phyloP scores from a whole-genome alignment of 2,888 invertebrate species.

The Escarpia spicata region DNA sequence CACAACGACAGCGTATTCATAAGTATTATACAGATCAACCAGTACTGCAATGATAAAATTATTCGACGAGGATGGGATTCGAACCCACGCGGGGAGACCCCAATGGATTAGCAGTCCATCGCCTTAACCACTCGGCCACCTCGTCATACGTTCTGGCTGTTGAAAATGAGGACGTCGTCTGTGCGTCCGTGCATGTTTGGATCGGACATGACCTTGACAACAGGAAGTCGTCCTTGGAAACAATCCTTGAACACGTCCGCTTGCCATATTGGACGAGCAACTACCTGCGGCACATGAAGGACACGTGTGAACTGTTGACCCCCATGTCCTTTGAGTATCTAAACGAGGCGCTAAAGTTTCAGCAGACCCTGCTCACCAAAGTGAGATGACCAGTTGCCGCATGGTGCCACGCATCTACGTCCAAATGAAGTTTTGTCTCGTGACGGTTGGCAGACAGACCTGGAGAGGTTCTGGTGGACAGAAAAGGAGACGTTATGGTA shows the following conservation, averaged over 20 bases:
- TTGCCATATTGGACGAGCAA: conserved; percentile 33
- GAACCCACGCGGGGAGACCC: too few relatives aligned
- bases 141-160: conserved; percentile 21
- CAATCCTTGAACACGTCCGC: conserved; percentile 28
- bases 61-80: too few relatives aligned
- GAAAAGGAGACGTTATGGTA: too few relatives aligned
- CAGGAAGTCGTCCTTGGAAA: conserved; percentile 24
- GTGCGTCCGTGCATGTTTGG: conserved; percentile 37
- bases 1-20: too few relatives aligned
- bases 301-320: conserved; percentile 19
- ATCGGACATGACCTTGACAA: conserved; percentile 21
- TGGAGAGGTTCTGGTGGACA: conserved; percentile 26
- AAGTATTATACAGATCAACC: too few relatives aligned
- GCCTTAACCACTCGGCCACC: too few relatives aligned
- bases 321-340: conserved; percentile 22
- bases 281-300: conserved; percentile 35
- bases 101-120: too few relatives aligned
- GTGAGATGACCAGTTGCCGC: conserved; percentile 29
- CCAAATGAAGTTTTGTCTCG: conserved; percentile 23
- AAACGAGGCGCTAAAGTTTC: conserved; percentile 34
- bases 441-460: conserved; percentile 35
- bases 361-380: conserved; percentile 35
- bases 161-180: conserved; percentile 35
- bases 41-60: too few relatives aligned
- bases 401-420: conserved; percentile 29